Conservation (phyloP, 1,140 invertebrate genomes). For the Akabosia matsudoensis region DNA sequence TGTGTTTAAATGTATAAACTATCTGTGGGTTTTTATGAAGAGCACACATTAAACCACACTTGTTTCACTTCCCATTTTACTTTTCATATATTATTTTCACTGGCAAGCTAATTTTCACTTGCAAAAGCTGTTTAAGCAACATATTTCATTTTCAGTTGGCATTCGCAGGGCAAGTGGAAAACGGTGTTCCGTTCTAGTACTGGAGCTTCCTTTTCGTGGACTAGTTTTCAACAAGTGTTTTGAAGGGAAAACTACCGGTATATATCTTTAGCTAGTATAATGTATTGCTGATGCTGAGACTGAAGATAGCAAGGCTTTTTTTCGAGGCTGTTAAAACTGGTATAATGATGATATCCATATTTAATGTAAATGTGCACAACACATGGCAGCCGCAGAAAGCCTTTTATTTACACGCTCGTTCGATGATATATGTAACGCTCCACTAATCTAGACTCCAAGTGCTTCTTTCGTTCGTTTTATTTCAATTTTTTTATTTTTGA, state of each 20-base stretch:
- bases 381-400: background rate
- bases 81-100: background rate
- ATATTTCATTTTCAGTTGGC: no score
- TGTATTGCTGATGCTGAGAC: no score
- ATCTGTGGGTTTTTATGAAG: no score
- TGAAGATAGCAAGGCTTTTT: background rate
- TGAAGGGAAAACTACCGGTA: background rate
- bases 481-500: no score
- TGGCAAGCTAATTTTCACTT: background rate
- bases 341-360: background rate
- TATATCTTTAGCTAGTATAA: no score
- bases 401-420: background rate
- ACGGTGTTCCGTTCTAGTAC: no score
- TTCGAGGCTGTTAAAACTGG: background rate
- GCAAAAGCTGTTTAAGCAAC: background rate
- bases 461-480: background rate
- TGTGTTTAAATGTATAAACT: no score
- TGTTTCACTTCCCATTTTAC: background rate
- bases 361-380: constrained; percentile 2
- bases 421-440: background rate
- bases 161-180: no score
- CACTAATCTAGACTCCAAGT: background rate
- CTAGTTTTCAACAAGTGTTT: background rate
- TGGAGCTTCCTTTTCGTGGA: background rate
- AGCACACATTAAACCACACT: no score